Percentiles rank a stretch among this genome's conserved stretches.
Conservation (phyloP, 1,140 invertebrate species). For the Pseudoatta argentina region DNA sequence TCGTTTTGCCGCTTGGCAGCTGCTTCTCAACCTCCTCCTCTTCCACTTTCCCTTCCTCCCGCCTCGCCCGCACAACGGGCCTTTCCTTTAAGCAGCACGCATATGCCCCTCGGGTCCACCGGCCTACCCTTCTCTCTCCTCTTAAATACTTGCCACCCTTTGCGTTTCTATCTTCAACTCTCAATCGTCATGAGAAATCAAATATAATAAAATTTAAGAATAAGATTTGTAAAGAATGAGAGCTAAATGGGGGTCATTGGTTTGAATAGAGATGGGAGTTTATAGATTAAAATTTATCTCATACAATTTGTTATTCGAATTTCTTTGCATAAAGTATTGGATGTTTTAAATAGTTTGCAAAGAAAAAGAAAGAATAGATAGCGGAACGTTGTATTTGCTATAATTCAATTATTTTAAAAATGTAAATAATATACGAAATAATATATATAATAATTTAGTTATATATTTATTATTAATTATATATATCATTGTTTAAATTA, state of each 20-base stretch:
- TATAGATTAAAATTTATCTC: conserved; percentile 3
- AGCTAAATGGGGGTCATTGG: background rate
- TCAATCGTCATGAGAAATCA: conserved; percentile 11
- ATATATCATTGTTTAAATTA: too few relatives aligned
- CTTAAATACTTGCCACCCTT: conserved; percentile 42
- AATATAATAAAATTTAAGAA: conserved; percentile 29
- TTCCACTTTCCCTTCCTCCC: conserved; percentile 69
- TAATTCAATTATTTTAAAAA: conserved; percentile 11
- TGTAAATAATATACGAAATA: background rate
- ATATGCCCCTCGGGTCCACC: conserved; percentile 13
- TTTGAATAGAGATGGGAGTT: background rate
- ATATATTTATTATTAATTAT: too few relatives aligned
- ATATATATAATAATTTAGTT: background rate
- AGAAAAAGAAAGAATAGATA: background rate
- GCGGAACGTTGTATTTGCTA: background rate
- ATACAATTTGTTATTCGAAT: background rate
- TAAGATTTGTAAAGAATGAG: background rate
- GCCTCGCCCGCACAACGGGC: conserved; percentile 24
- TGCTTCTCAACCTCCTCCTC: conserved; percentile 75
- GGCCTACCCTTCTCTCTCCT: background rate
- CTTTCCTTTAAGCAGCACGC: conserved; percentile 24
- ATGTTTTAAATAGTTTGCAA: background rate
- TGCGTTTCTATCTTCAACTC: conserved; percentile 25
- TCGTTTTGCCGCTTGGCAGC: conserved; percentile 83
- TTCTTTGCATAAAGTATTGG: background rate